A percentile compares a stretch with the other conserved stretches of the same genome.
Conservation (phyloP, 2,888 invertebrate species). For the Parnassius apollo region DNA sequence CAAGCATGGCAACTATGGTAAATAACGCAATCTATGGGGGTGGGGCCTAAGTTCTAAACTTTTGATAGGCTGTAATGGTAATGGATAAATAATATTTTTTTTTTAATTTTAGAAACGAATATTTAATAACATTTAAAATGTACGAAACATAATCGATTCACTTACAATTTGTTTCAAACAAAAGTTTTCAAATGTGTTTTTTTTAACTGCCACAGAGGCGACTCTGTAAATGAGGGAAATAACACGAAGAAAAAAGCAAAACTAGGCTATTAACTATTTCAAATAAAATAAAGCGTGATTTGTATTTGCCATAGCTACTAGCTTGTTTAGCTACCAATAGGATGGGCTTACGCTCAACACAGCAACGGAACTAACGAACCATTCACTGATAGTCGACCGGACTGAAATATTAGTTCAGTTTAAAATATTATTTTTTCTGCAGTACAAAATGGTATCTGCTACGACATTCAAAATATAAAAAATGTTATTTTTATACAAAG, state of each 20-base stretch:
- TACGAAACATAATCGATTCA: too few relatives aligned
- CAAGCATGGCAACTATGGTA: too few relatives aligned
- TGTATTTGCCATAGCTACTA: conserved; percentile 67
- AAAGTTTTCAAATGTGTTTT: conserved; percentile 14
- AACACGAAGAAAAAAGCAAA: conserved; percentile 33
- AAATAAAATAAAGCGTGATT: conserved; percentile 50
- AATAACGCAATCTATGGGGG: too few relatives aligned
- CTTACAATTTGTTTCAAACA: background rate
- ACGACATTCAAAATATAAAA: too few relatives aligned
- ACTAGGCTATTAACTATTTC: too few relatives aligned
- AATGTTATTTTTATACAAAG: too few relatives aligned
- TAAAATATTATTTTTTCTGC: background rate
- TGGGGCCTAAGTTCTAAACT: too few relatives aligned
- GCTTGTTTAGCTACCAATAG: conserved; percentile 63
- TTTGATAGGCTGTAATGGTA: too few relatives aligned
- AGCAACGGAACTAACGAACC: conserved; percentile 70
- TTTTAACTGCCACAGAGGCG: conserved; percentile 20
- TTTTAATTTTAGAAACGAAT: background rate
- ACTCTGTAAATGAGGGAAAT: conserved; percentile 24
- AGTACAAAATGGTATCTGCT: too few relatives aligned
- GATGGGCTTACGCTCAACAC: conserved; percentile 54
- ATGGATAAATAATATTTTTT: too few relatives aligned
- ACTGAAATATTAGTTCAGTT: conserved; percentile 53
- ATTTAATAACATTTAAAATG: background rate
- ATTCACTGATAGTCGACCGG: conserved; percentile 51